Base-by-base conservation (phyloP, 2,797 vertebrate species). In the Melanogrammus aeglefinus region DNA sequence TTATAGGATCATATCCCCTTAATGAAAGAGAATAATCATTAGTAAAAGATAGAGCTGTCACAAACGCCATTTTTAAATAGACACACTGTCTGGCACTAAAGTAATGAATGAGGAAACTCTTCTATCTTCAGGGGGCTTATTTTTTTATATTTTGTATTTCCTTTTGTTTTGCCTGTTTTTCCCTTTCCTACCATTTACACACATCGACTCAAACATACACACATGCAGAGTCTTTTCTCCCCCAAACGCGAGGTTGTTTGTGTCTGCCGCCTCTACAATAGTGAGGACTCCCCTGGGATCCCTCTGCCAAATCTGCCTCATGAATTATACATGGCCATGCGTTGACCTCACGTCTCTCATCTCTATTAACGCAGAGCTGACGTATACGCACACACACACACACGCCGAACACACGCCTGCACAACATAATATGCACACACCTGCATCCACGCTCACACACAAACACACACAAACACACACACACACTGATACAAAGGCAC, bases 181-280 rank as follows among this genome's bases (percentile, higher is more conserved):
- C 80, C 51, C 74, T 80, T 72, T 69, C 36, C 57, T 63, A 24
- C 21, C 79, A 77, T 82, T 84, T 76, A 44, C 85, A n/a, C 38
- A 41, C 79, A 77, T 81, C 84, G 76, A 51, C 85, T 18, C 38
- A 81, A 79, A 39, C 79, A 77, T 82, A 85, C 77, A 51, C 85
- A n/a, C 78, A 76, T 82, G 84, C 77, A 44, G 36, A 83, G 85
- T 85, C 85, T 71, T 14, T 71, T 27, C 10, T 27, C 47, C 69
- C 27, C 27, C 24, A 12, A 71, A 92, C 82, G 89, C 85, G 81
- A 85, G 86, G 91, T 92, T 92, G 92, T 93, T 93, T 93, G 91
- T 92, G 92, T 91, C 90, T 93, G 92, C 88, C 89, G 88, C 88
- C 89, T 89, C 91, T 92, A 92, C 92, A 94, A 94, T 92, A 91